Percentiles rank a stretch among this genome's conserved stretches.
These are phyloP conservation scores for Tribolium madens DNA, from an alignment of 1,140 invertebrate genomes.

Conservation along the genomic window DNA sequence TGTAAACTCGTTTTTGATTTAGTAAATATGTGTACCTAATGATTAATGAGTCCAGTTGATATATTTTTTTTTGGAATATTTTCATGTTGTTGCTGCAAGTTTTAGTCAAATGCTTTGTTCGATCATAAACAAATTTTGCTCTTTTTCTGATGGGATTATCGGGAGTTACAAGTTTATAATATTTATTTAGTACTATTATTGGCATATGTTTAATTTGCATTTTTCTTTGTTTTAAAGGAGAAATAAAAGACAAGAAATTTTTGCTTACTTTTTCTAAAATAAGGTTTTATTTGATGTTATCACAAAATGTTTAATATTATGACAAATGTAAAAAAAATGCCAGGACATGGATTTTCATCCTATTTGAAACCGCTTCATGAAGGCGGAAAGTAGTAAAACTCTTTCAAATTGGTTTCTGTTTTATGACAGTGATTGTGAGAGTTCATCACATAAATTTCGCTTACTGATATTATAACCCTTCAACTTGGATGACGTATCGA, in stretches of 20 bases:
- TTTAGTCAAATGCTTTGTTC: neutral
- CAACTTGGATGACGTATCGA: conserved; percentile 21
- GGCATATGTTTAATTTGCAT: neutral
- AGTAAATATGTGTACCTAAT: neutral
- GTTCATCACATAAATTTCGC: conserved; percentile 32
- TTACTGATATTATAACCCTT: conserved; percentile 31
- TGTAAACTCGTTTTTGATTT: neutral
- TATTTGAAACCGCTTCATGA: too few relatives aligned
- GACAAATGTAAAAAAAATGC: neutral
- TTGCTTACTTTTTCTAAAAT: too few relatives aligned
- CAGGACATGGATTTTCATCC: too few relatives aligned
- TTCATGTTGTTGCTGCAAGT: too few relatives aligned
- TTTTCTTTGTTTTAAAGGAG: too few relatives aligned
- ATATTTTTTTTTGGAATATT: too few relatives aligned
- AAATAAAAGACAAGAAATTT: too few relatives aligned
- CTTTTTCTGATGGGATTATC: neutral
- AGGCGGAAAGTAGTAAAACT: conserved; percentile 9
- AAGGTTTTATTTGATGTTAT: too few relatives aligned
- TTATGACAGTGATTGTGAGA: conserved; percentile 30
- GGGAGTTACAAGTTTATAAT: too few relatives aligned
- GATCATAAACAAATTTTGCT: neutral
- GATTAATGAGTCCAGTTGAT: neutral
- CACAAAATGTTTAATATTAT: too few relatives aligned
- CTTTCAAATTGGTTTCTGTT: conserved; percentile 20
- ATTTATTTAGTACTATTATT: too few relatives aligned